Base-by-base conservation (phyloP, 37 sponge, comb jelly and placozoan species). In the Cliona cf. orientalis region DNA sequence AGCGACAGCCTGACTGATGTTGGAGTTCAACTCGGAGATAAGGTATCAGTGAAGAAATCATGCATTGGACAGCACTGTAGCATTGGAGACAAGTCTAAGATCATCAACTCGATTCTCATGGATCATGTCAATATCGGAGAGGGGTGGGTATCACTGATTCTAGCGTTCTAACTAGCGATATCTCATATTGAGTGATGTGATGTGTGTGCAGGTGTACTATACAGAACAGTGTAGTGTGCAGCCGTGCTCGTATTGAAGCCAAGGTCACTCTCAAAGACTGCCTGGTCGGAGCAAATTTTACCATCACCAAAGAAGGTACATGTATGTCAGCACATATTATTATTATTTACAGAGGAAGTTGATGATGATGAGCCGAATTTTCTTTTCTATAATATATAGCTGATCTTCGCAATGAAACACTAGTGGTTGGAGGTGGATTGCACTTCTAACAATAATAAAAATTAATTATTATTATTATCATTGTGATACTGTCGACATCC, bases 71-170 rank as follows among this genome's bases (percentile, higher is more conserved):
- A 65, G 0, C 95, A 86, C 42, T 89, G 90, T 33, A 19, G 28
- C 41, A 78, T 97, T 11, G 84, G 80, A 70, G 95, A 94, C 56
- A 91, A 80, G 59, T 78, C 76, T 31, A 94, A 86, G 62, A 61
- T 97, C 22, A 56, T 89, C 23, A 86, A 81, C 75, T 91, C 82
- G 12, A 74, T 97, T 17, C 21, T 97, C 9, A 94, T 97, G 95
- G 97, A 97, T 33, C 82, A 91, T 76, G 97, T 97, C 2, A 69
- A 45, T 17, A 84, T 97, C 25, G 94, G 89, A 63, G 95, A 94
- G 32, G 85, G 79, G 89, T 88, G 38, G 56, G 79, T 41, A 3
- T 49, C 17, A 49, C 14, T 19, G 11, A 11, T 19, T 11, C 11
- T 49, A 49, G 14, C 2, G 60, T 42, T 41, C 12, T 0, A 60